A percentile compares a stretch with the other conserved stretches of the same genome.
Conservation (phyloP, 2,888 invertebrate genomes). For the Linyphia triangularis region DNA sequence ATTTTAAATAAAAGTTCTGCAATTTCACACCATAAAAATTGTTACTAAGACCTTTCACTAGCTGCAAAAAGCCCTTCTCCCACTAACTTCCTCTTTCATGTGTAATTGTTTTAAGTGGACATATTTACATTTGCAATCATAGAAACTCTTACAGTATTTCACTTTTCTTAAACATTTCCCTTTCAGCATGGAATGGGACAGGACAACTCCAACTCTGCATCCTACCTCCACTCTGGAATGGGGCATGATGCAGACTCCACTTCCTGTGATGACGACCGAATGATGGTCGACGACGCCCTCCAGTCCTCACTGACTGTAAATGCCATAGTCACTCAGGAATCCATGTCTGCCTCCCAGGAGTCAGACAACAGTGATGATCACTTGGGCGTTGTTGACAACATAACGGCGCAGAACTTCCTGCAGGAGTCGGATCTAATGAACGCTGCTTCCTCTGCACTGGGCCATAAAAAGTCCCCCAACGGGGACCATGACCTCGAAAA, state of each 20-base stretch:
- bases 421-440: slow-evolving; percentile 67
- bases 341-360: slow-evolving; percentile 30
- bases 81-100: no score
- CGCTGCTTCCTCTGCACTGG: slow-evolving; percentile 62
- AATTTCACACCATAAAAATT: no score
- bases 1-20: no score
- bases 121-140: no score
- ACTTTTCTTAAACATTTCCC: no score
- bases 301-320: slow-evolving; percentile 58
- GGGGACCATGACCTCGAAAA: slow-evolving; percentile 36
- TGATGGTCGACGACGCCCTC: slow-evolving; percentile 57
- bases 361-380: slow-evolving; percentile 63
- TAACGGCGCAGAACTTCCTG: slow-evolving; percentile 69
- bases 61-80: no score
- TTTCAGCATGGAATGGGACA: no score
- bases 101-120: no score
- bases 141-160: no score
- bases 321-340: slow-evolving; percentile 60
- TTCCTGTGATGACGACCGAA: slow-evolving; percentile 59
- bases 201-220: slow-evolving; percentile 28
- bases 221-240: slow-evolving; percentile 55
- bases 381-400: slow-evolving; percentile 61
- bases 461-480: slow-evolving; percentile 51
- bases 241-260: slow-evolving; percentile 64
- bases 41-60: no score